phyloP scores from a whole-genome alignment of 35 echinoderm and acorn worm species.

The Acanthaster planci region DNA sequence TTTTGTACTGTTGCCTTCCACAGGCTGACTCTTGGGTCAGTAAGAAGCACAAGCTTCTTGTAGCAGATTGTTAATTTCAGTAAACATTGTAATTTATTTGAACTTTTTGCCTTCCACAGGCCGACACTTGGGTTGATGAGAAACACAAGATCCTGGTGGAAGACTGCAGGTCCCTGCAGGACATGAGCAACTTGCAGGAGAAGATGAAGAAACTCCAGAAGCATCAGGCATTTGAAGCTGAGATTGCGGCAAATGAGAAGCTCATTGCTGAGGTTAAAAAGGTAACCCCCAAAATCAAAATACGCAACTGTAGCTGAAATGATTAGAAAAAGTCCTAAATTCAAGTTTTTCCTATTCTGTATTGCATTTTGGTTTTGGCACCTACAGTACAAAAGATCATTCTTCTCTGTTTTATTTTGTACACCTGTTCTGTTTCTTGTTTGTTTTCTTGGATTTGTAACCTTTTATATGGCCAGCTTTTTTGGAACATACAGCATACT shows the following conservation, averaged over 20 bases:
- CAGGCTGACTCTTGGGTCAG: slow-evolving; percentile 76
- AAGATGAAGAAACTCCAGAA: slow-evolving; percentile 90
- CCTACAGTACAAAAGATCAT: no score
- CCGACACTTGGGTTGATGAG: slow-evolving; percentile 75
- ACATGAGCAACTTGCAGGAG: slow-evolving; percentile 73
- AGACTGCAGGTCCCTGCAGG: slow-evolving; percentile 46
- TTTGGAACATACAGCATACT: no score
- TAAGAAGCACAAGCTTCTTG: slow-evolving; percentile 79
- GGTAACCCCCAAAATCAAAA: no score
- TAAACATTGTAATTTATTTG: background rate
- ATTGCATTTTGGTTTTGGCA: no score
- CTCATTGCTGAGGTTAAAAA: slow-evolving; percentile 75
- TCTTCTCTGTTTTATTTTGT: no score
- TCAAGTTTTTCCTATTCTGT: no score
- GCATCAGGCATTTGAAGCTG: slow-evolving; percentile 96
- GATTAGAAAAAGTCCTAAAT: no score
- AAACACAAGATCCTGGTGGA: slow-evolving; percentile 79
- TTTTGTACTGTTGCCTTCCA: background rate
- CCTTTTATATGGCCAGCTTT: no score
- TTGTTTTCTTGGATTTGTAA: no score
- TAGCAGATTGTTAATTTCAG: slow-evolving; percentile 49
- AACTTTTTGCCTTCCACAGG: slow-evolving; percentile 34
- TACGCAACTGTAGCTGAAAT: no score
- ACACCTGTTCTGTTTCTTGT: no score
- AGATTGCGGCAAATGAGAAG: slow-evolving; percentile 79